phyloP scores from a whole-genome alignment of 2,113 vertebrate genomes.

The Cephalopterus ornatus region DNA sequence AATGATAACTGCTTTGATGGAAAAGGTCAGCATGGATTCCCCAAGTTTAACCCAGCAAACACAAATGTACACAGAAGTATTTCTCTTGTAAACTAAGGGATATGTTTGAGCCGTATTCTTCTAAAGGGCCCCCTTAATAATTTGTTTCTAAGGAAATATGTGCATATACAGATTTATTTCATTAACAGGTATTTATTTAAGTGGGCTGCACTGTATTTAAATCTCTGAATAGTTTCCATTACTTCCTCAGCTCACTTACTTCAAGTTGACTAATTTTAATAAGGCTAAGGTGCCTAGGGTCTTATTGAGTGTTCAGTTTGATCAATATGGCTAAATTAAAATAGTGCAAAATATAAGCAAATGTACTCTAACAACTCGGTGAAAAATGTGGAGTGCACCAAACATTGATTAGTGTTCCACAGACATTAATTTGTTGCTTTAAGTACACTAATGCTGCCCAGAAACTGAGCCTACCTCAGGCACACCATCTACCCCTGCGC shows the following conservation, averaged over 20 bases:
- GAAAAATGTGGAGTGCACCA: conserved; percentile 73
- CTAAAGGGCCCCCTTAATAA: conserved; percentile 58
- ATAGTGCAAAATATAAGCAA: conserved; percentile 84
- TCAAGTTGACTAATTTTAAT: conserved; percentile 86
- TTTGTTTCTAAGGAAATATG: conserved; percentile 73
- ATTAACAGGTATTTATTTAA: conserved; percentile 83
- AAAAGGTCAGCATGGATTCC: conserved; percentile 22
- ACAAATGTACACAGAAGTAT: not conserved
- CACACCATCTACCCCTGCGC: not conserved
- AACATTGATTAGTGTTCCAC: conserved; percentile 72
- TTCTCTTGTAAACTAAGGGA: conserved; percentile 26
- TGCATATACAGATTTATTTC: conserved; percentile 78
- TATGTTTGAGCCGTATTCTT: conserved; percentile 34
- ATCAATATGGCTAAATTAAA: conserved; percentile 84
- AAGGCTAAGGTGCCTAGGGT: conserved; percentile 80
- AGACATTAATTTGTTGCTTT: conserved; percentile 38
- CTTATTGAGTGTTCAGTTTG: conserved; percentile 81
- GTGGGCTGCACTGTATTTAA: conserved; percentile 75
- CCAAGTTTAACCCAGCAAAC: conserved; percentile 22
- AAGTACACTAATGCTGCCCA: conserved; percentile 29
- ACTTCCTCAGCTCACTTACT: conserved; percentile 76
- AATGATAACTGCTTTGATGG: not conserved
- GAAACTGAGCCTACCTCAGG: not conserved
- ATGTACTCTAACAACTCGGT: conserved; percentile 79
- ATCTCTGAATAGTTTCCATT: conserved; percentile 77